Evolutionary conservation across 2,113 vertebrate genomes (phyloP), one percentile per base, ranked within the genome.

Genomic region (Piaya cayana): DNA sequence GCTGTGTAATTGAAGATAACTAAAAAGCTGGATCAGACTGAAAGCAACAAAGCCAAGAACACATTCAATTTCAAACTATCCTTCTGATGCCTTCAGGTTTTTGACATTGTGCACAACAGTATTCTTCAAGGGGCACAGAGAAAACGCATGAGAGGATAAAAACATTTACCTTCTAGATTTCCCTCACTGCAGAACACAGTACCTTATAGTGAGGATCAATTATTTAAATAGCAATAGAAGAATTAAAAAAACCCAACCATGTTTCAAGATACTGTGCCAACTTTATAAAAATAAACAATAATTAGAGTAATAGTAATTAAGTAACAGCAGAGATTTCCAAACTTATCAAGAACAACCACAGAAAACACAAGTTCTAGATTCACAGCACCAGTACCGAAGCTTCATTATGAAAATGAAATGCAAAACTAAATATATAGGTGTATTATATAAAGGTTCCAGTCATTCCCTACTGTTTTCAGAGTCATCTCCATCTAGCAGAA

Each of bases 311-410:
- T 39, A 39, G 39, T 37, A 16, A 21, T 86, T 67, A 29, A 83
- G 32, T 76, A 92, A 87, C 36, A 95, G 81, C 58, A 72, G 80
- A 87, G 45, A 91, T 67, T 89, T 86, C 45, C 62, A 86, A 52
- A 82, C 22, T 71, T 72, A 58, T 3, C n/a, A 62, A 62, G 60
- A 69, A 85, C 83, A 74, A 23, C 4, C 17, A 78, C 6, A 76
- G 12, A 65, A 45, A 71, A 62, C 5, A 32, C 3, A 59, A 71
- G 25, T 68, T 62, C 42, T 62, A 56, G 42, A 87, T 49, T 77
- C 42, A 56, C 15, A 85, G 45, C 45, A 74, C 21, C 39, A 63
- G 34, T 49, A 68, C 14, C 26, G 59, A 89, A 78, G 45, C 13
- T 78, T 55, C 52, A 27, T 34, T 67, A 86, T 16, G 27, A 92